These are phyloP conservation scores for Argyrosomus japonicus DNA, from an alignment of 2,113 vertebrate genomes.

Conservation along the genomic window DNA sequence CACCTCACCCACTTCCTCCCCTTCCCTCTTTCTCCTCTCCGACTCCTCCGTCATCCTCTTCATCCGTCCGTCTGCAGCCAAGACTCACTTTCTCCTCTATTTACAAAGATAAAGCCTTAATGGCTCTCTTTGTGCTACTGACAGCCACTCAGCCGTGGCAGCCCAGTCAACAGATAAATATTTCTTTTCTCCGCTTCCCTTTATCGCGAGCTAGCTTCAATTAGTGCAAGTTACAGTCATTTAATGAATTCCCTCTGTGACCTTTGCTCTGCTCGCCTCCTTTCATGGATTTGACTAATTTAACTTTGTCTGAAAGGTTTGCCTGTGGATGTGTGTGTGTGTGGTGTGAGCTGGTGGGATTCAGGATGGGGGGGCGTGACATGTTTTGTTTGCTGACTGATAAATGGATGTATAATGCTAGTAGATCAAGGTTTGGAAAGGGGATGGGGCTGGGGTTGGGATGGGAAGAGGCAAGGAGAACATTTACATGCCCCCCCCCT, in stretches of 20 bases:
- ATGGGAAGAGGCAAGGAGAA: constrained; percentile 42
- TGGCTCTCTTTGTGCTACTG: constrained; percentile 81
- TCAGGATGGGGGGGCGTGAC: constrained; percentile 56
- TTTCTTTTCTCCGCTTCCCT: constrained; percentile 74
- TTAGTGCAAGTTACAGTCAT: constrained; percentile 78
- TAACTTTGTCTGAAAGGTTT: constrained; percentile 62
- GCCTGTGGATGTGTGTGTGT: constrained; percentile 46
- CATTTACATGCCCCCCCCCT: constrained; percentile 34
- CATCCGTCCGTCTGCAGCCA: constrained; percentile 60
- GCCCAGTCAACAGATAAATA: constrained; percentile 80
- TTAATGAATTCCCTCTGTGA: constrained; percentile 81
- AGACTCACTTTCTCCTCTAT: constrained; percentile 72
- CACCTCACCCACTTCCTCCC: constrained; percentile 73
- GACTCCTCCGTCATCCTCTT: constrained; percentile 46
- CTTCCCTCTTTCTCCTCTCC: constrained; percentile 53
- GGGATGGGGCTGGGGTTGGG: constrained; percentile 34
- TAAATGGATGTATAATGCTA: constrained; percentile 81
- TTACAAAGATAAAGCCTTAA: constrained; percentile 85
- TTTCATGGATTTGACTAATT: constrained; percentile 75
- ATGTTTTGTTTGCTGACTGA: constrained; percentile 81
- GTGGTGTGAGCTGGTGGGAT: constrained; percentile 56
- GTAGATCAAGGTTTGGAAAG: constrained; percentile 77
- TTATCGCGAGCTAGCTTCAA: constrained; percentile 79
- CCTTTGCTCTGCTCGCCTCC: constrained; percentile 77
- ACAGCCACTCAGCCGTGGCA: constrained; percentile 74